Base-by-base conservation (phyloP, 2,113 vertebrate species). In the Cheirogaleus medius region DNA sequence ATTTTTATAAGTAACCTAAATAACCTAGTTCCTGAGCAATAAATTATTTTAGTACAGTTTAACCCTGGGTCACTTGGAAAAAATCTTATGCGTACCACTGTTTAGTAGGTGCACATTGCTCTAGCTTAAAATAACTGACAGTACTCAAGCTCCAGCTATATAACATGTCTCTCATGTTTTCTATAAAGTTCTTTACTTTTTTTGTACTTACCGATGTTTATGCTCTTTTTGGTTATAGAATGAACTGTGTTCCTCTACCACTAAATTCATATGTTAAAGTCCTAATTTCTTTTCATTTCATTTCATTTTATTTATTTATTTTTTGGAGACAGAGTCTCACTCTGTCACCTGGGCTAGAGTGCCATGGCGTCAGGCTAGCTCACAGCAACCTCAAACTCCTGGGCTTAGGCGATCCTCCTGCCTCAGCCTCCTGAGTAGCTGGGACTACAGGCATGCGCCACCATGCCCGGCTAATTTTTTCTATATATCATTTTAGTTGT, bases 1-100 rank as follows among this genome's bases (percentile, higher is more conserved):
- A 77, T 91, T 94, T 71, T 89, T 87, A 39, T 47, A 94, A 56
- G 39, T 91, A 93, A 81, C 34, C 44, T 76, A 93, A 93, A 91
- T 84, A 81, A 91, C 63, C 27, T 93, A 78, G 60, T 78, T 91
- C 14, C 54, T 78, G 17, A 91, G 42, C 25, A 95, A 86, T 49
- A 68, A 27, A 56, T 92, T 87, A 21, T 74, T 74, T 89, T 88
- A 25, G 52, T 60, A 84, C 7, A 83, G 58, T 71, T 91, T 83
- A 95, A 91, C 44, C 52, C 23, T 87, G 74, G 54, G 54, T 89
- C 47, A 83, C 49, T 66, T 23, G 69, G 64, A 83, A 93, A 97
- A 97, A 82, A 68, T 69, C 68, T 93, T 83, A 54, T 23, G 44
- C 47, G 78, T 1, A 29, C 29, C 47, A 83, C 18, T 56, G 90